These are phyloP conservation scores for Catalaphyllia jardinei DNA, from an alignment of 64 coral and sea anemone species.

Conservation along the genomic window DNA sequence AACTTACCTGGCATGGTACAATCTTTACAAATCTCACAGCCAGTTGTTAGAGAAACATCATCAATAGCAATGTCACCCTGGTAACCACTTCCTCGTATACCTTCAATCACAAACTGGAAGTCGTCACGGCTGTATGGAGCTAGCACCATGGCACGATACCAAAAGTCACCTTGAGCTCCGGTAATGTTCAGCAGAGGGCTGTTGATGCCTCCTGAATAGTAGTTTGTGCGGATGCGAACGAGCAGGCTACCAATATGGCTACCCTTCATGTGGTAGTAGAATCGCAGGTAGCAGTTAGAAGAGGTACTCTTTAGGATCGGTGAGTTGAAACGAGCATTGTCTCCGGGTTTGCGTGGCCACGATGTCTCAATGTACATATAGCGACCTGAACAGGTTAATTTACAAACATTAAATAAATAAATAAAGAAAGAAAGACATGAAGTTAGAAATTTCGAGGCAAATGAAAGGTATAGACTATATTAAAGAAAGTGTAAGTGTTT, in stretches of 20 bases:
- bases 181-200: constrained; percentile 81
- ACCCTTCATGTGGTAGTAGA: constrained; percentile 98
- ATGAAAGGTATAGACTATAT: no score
- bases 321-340: constrained; percentile 87
- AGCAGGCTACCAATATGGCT: constrained; percentile 80
- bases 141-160: constrained; percentile 69
- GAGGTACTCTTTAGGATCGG: constrained; percentile 81
- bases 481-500: no score
- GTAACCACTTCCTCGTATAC: constrained; percentile 80
- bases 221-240: constrained; percentile 49
- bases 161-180: constrained; percentile 87
- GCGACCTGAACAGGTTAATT: constrained; percentile 44
- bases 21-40: constrained; percentile 77
- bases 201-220: constrained; percentile 58
- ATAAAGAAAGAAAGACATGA: no score
- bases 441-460: no score
- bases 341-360: constrained; percentile 80
- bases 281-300: constrained; percentile 73
- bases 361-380: constrained; percentile 98
- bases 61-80: constrained; percentile 95
- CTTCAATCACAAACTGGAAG: constrained; percentile 95
- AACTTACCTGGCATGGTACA: constrained; percentile 76
- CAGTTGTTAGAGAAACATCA: constrained; percentile 85
- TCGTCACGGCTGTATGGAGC: constrained; percentile 51
- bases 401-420: not conserved